Evolutionary conservation across 1,140 invertebrate species (phyloP).

Genomic region (Bombus soroeensis): DNA sequence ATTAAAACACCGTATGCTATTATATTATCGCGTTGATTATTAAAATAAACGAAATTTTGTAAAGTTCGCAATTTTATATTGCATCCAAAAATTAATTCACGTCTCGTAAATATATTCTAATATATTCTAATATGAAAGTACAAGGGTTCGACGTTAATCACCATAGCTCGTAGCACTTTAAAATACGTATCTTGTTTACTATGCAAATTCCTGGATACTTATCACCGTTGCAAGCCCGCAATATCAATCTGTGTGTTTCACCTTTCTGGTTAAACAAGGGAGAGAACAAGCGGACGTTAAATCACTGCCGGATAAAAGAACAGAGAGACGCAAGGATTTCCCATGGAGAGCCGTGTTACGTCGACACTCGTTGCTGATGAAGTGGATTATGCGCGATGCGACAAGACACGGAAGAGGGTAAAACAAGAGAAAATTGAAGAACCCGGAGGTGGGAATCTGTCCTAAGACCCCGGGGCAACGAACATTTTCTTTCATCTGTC

Average conservation of each 20-base stretch:
- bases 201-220: not conserved
- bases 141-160: not conserved
- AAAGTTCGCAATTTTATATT: too few relatives aligned
- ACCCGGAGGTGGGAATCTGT: not conserved
- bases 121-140: too few relatives aligned
- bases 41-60: too few relatives aligned
- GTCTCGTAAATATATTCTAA: not conserved
- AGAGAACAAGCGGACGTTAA: not conserved
- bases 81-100: too few relatives aligned
- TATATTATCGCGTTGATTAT: too few relatives aligned
- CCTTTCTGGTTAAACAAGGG: not conserved
- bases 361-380: slow-evolving; percentile 30
- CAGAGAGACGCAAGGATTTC: not conserved
- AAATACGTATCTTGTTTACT: not conserved
- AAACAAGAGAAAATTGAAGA: slow-evolving; percentile 42
- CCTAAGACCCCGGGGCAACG: slow-evolving; percentile 12
- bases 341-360: not conserved
- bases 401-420: slow-evolving; percentile 36
- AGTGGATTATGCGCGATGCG: slow-evolving; percentile 37
- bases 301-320: slow-evolving; percentile 5
- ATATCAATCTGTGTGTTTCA: not conserved
- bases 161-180: not conserved
- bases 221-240: not conserved
- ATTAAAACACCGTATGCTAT: too few relatives aligned
- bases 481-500: slow-evolving; percentile 5